Evolutionary conservation across 1,140 invertebrate species (phyloP), one percentile per base, ranked within the genome.

Genomic region (Eriosoma lanigerum): DNA sequence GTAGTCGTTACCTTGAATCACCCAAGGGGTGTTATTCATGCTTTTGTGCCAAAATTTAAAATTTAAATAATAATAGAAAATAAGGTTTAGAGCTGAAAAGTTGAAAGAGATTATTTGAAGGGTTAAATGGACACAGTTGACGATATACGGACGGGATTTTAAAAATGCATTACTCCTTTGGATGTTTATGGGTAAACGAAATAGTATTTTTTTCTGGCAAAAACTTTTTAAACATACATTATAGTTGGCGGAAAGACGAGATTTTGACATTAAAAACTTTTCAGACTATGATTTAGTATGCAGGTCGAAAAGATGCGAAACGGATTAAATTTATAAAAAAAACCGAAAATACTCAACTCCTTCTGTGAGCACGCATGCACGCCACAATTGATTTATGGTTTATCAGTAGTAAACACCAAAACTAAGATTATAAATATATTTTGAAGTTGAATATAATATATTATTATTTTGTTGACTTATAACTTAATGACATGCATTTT

Each of bases 221-320:
- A 52, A 72, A 72, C 48, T 72, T 72, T 68, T 21, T 21, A 50
- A 52, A 44, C 10, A 56, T 19, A 38, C n/a, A 19, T 32, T 54
- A 3, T 3, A 32, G 13, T 46, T 46, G 32, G 9, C 19, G 2
- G 3, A 21, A 29, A 12, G 54, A 56, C 26, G 29, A 58, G 52
- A 24, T 75, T 75, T 75, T 24, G 12, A 58, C 52, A 21, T 58
- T 15, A 56, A 75, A 56, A 58, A 32, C 9, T 75, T 75, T 72
- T 72, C 13, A 2, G 52, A 56, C 29, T 15, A 10, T 38, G 29
- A 75, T 75, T 54, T 54, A 24, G 32, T 75, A 17, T 56, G 19
- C 26, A 21, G 32, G 52, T 38, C 9, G 10, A 52, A 52, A n/a
- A 38, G 5, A 26, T 26, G 44, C 12, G 2, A 48, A 50, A 15